Base-by-base conservation (phyloP, 1,140 invertebrate genomes). In the Aphidius gifuensis region DNA sequence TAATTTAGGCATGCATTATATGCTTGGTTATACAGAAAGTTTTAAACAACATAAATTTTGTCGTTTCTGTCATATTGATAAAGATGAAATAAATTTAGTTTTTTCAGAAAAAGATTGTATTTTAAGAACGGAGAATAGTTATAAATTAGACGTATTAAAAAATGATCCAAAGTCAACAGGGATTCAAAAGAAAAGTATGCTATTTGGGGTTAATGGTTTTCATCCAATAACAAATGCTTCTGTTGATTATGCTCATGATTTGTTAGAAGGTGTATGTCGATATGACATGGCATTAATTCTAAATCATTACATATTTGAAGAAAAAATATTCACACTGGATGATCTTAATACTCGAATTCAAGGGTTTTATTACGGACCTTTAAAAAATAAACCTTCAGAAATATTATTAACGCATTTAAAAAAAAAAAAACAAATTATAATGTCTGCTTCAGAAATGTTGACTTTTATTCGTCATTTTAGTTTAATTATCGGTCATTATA, bases 1-100 rank as follows among this genome's bases (percentile, higher is more conserved):
- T 67, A 74, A 76, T 57, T 58, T 77, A 49, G 69, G 74, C 40
- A 8, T 75, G 7, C 68, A 78, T 60, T 54, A 46, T n/a, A 60
- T 75, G 32, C 60, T 75, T 39, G 75, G 72, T 40, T 72, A 71
- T 53, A 23, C 50, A 9, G 73, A 75, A 66, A 68, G 67, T 61
- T 76, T 78, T 57, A 60, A 61, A 32, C 63, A 65, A 16, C 72
- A 65, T 59, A 66, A 55, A 51, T 73, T 66, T 58, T 76, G 73
- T 62, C 58, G 69, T 21, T 70, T 73, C 64, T 75, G 71, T 64
- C 49, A 63, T 49, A 65, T 63, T 40, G n/a, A 60, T n/a, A 70
- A 63, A 46, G 53, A 67, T 66, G 57, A 70, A 23, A 58, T 50
- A 50, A 62, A 70, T 47, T n/a, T n/a, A n/a, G n/a, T n/a, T n/a